Conservation (phyloP, 2,888 invertebrate species). For the Fragum fragum region DNA sequence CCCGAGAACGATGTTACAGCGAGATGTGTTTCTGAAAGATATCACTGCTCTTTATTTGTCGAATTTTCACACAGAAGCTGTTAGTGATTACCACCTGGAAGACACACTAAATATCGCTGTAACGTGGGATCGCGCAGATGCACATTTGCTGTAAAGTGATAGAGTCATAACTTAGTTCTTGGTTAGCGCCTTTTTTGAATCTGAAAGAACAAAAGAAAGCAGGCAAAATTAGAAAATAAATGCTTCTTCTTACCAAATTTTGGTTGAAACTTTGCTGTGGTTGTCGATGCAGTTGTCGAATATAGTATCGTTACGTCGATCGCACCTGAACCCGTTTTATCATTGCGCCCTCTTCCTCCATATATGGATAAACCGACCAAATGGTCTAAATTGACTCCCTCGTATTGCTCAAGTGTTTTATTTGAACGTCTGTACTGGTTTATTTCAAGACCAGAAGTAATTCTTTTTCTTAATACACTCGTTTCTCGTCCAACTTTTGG, state of each 20-base stretch:
- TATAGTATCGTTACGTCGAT: neutral
- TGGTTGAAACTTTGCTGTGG: constrained; percentile 13
- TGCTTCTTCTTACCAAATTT: constrained; percentile 2
- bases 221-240: too few relatives aligned
- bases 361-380: constrained; percentile 34
- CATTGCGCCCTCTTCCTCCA: neutral
- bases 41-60: too few relatives aligned
- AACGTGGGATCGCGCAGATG: too few relatives aligned
- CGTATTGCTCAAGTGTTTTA: neutral
- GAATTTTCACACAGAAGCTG: too few relatives aligned
- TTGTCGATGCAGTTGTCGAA: constrained; percentile 1
- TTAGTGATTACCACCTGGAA: too few relatives aligned
- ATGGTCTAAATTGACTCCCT: neutral
- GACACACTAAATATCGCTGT: too few relatives aligned
- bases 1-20: too few relatives aligned
- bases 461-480: neutral
- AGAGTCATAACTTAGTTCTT: too few relatives aligned
- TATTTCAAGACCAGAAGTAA: constrained; percentile 3
- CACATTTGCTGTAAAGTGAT: too few relatives aligned
- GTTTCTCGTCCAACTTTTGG: neutral
- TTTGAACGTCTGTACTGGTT: constrained; percentile 17
- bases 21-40: too few relatives aligned
- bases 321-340: neutral
- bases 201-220: too few relatives aligned
- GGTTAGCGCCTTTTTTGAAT: too few relatives aligned